phyloP scores from a whole-genome alignment of 92 coral and sea anemone species.

The Paramuricea clavata region DNA sequence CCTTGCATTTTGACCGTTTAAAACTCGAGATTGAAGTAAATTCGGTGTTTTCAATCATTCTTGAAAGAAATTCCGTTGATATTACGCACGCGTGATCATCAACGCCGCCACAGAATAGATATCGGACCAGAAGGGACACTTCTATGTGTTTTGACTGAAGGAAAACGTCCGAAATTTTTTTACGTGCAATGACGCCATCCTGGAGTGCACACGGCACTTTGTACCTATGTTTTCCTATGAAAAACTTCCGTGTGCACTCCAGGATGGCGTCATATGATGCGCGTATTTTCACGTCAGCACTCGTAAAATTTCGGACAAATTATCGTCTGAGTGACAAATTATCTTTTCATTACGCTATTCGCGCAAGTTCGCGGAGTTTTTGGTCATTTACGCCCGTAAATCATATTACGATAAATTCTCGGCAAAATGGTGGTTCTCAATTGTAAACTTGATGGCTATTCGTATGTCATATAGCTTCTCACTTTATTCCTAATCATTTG shows the following conservation, averaged over 20 bases:
- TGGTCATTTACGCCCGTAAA: background rate
- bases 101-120: too few relatives aligned
- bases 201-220: too few relatives aligned
- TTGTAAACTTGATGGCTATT: background rate
- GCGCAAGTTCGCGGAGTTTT: conserved; percentile 2
- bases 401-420: background rate
- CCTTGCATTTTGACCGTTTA: background rate
- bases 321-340: background rate
- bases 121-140: too few relatives aligned
- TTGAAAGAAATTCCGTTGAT: background rate
- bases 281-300: too few relatives aligned
- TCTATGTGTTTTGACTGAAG: too few relatives aligned
- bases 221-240: too few relatives aligned
- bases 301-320: too few relatives aligned
- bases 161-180: too few relatives aligned
- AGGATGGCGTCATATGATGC: too few relatives aligned
- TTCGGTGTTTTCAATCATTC: background rate
- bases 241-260: too few relatives aligned
- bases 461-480: background rate
- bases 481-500: background rate
- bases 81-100: conserved; percentile 2
- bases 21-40: background rate
- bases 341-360: background rate
- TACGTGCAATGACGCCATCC: too few relatives aligned
- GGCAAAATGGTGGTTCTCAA: conserved; percentile 13